A percentile compares a stretch with the other conserved stretches of the same genome.
phyloP scores from a whole-genome alignment of 1,140 invertebrate genomes.

The Aphelenchoides fujianensis region DNA sequence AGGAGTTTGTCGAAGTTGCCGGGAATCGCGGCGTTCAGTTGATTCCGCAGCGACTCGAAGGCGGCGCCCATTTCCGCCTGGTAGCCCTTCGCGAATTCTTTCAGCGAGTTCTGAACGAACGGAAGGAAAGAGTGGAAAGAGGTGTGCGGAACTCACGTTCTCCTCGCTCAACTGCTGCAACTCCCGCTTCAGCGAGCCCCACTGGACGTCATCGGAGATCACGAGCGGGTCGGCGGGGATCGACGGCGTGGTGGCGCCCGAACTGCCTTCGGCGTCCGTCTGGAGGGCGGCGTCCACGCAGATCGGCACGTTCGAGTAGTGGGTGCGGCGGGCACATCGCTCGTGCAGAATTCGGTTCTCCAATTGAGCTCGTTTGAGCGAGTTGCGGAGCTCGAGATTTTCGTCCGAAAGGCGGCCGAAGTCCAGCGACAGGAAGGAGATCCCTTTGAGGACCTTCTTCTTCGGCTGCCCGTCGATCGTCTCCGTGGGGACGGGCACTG shows the following conservation, averaged over 20 bases:
- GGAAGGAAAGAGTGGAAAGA: not conserved
- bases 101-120: constrained; percentile 1
- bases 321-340: not conserved
- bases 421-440: constrained; percentile 53
- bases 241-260: constrained; percentile 18
- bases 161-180: constrained; percentile 23
- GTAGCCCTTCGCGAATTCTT: constrained; percentile 20
- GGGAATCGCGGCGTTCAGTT: constrained; percentile 29
- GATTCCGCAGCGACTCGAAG: constrained; percentile 29
- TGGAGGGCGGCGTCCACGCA: constrained; percentile 18
- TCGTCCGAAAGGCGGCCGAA: constrained; percentile 52
- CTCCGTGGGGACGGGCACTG: not conserved
- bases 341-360: constrained; percentile 35
- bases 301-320: constrained; percentile 26
- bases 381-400: constrained; percentile 47
- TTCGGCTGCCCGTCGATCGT: too few species aligned
- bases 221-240: constrained; percentile 8
- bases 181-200: not conserved
- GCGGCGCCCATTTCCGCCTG: constrained; percentile 15
- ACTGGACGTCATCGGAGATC: constrained; percentile 9
- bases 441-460: constrained; percentile 45
- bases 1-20: constrained; percentile 40
- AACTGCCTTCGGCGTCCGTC: constrained; percentile 15
- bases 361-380: constrained; percentile 36
- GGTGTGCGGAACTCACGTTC: not conserved